These are phyloP conservation scores for Catharus bicknelli DNA, from an alignment of 2,113 vertebrate genomes.

Conservation along the genomic window DNA sequence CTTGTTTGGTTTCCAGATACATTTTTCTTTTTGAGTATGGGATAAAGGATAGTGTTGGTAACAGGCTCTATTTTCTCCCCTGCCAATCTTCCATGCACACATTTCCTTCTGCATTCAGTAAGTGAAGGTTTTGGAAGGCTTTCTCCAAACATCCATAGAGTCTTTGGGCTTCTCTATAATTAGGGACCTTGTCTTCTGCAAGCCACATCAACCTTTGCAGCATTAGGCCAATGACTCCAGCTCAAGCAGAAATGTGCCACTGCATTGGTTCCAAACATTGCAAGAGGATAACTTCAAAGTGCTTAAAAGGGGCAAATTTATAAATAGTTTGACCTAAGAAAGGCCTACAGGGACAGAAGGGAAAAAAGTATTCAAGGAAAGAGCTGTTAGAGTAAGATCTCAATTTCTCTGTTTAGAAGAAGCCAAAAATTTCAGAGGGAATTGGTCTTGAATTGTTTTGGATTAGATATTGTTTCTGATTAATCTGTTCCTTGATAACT, in stretches of 20 bases:
- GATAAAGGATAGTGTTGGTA: not conserved
- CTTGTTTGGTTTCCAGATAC: not conserved
- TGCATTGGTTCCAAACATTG: not conserved
- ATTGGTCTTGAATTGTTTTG: not conserved
- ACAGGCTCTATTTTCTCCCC: not conserved
- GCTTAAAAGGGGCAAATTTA: not conserved
- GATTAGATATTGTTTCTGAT: not conserved
- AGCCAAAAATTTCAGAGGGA: not conserved
- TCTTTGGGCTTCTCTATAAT: not conserved
- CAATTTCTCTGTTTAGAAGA: not conserved
- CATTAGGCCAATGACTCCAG: not conserved
- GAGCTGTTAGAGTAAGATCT: not conserved
- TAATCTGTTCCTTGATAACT: not conserved
- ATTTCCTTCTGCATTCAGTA: not conserved
- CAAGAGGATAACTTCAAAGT: not conserved
- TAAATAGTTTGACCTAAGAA: not conserved
- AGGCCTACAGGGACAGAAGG: not conserved
- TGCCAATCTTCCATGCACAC: not conserved
- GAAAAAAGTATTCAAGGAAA: not conserved
- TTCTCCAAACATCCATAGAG: rapidly evolving
- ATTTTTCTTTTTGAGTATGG: not conserved
- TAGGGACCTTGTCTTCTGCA: not conserved
- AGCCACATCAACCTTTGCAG: not conserved
- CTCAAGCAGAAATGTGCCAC: not conserved
- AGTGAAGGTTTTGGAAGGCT: not conserved